Base-by-base conservation (phyloP, 1,140 invertebrate species). In the Drosophila oshimai region DNA sequence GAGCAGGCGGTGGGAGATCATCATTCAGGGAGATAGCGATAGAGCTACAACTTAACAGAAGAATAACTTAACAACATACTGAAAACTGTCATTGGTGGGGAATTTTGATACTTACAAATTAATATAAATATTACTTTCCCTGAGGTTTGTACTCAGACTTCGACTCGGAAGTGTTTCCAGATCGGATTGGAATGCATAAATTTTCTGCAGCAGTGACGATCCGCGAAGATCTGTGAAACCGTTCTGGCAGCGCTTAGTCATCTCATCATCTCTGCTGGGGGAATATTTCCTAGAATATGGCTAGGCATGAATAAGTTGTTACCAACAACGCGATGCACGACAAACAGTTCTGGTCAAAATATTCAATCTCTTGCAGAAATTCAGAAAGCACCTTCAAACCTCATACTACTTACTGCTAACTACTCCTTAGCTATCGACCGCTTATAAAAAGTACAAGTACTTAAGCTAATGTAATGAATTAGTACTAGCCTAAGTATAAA, bases 1-100 rank as follows among this genome's bases (percentile, higher is more conserved):
- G 53, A 34, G 28, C 13, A 10, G 6, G n/a, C 28, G 29, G n/a
- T n/a, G n/a, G n/a, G 6, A 24, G 60, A 73, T 58, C 37, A 78
- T 54, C 61, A 62, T 67, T 57, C 67, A 65, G 65, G 34, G 20
- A 55, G 39, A 22, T 26, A 57, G 6, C 5, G 17, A 42, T 13
- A 15, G 29, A 13, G 9, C 12, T 29, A 34, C 12, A 33, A 13
- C n/a, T n/a, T n/a, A n/a, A n/a, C n/a, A 37, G 4, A 42, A 24
- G 12, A 22, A 29, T 9, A 9, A 34, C n/a, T n/a, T n/a, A n/a
- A n/a, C n/a, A n/a, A n/a, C n/a, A n/a, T n/a, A n/a, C n/a, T n/a
- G n/a, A n/a, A n/a, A n/a, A n/a, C n/a, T n/a, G n/a, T n/a, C n/a
- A n/a, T n/a, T n/a, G n/a, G n/a, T n/a, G n/a, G n/a, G n/a, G n/a